phyloP scores from a whole-genome alignment of 2,888 invertebrate genomes.

The Platycnemis pennipes region DNA sequence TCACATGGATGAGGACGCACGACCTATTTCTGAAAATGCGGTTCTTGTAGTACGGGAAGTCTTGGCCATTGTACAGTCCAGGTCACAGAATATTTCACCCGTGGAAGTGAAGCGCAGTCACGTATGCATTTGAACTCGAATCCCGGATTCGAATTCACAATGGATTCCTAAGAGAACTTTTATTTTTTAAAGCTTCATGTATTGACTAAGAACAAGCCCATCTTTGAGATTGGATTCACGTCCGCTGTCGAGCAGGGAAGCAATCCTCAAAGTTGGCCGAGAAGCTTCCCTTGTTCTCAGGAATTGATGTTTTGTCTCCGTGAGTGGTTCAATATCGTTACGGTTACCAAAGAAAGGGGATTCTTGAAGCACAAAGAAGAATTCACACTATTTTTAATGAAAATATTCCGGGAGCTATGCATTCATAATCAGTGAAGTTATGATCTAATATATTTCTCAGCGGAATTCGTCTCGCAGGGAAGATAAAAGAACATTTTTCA shows the following conservation, averaged over 20 bases:
- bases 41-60: neutral
- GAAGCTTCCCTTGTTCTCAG: neutral
- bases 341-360: neutral
- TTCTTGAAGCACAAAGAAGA: no score
- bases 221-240: constrained; percentile 19
- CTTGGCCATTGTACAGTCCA: neutral
- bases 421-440: no score
- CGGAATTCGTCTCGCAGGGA: no score
- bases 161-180: neutral
- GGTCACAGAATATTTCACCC: constrained; percentile 9
- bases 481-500: no score
- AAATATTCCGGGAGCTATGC: no score
- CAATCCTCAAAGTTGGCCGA: neutral
- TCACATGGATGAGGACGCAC: neutral
- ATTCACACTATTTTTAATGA: no score
- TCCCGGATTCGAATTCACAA: neutral
- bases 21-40: neutral
- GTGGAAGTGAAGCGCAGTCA: neutral
- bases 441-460: no score
- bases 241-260: neutral
- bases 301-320: neutral
- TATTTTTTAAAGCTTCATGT: neutral
- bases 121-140: constrained; percentile 10
- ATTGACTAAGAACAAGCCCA: constrained; percentile 25
- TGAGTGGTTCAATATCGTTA: neutral